phyloP scores from a whole-genome alignment of 2,797 vertebrate genomes.

The Molossus alvarezi region DNA sequence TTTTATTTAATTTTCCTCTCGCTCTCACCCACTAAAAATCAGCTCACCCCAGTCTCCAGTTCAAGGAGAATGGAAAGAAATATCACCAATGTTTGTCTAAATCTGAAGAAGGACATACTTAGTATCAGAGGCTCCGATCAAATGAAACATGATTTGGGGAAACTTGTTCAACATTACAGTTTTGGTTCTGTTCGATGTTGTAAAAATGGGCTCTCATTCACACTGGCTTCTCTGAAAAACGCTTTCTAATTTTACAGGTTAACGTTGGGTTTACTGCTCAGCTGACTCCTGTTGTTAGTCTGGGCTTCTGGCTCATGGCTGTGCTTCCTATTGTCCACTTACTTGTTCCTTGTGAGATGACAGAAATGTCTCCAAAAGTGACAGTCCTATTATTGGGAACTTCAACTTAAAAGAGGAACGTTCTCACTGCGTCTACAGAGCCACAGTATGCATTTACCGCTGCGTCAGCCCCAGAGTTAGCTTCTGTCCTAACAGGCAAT shows the following conservation, averaged over 20 bases:
- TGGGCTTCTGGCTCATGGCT: constrained; percentile 35
- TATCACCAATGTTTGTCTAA: not conserved
- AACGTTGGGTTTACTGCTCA: not conserved
- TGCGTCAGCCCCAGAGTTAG: constrained; percentile 76
- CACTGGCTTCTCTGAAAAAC: not conserved
- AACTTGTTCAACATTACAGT: constrained; percentile 16
- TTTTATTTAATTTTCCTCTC: not conserved
- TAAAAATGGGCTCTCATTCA: constrained; percentile 60
- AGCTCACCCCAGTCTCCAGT: not conserved
- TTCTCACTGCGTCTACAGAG: constrained; percentile 51
- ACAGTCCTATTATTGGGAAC: constrained; percentile 75
- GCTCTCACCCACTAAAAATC: not conserved
- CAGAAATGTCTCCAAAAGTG: constrained; percentile 67
- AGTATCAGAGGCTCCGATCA: constrained; percentile 33
- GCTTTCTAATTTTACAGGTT: constrained; percentile 47
- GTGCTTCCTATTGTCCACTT: not conserved
- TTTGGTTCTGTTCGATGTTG: constrained; percentile 35
- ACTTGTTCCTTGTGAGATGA: constrained; percentile 54
- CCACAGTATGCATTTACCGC: constrained; percentile 62
- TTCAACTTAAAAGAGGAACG: constrained; percentile 54
- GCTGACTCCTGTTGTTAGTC: constrained; percentile 9
- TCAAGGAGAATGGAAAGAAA: not conserved
- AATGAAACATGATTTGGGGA: constrained; percentile 52
- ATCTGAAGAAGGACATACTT: constrained; percentile 37
- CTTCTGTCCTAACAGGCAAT: constrained; percentile 86